Base-by-base conservation (phyloP, 2,113 vertebrate genomes). In the Panthera uncia region DNA sequence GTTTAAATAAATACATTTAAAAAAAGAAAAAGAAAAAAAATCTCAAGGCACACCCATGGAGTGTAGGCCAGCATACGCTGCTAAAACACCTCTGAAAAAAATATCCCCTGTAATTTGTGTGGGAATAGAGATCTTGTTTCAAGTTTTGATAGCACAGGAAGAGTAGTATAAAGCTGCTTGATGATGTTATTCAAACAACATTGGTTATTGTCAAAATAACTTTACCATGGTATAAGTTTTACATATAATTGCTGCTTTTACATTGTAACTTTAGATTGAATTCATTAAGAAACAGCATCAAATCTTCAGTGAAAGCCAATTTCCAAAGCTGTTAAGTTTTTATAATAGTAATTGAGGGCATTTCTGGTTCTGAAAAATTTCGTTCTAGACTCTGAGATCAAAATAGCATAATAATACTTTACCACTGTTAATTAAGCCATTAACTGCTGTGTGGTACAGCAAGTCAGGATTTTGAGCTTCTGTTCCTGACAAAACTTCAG, bases 251-350 rank as follows among this genome's bases (percentile, higher is more conserved):
- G 14, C 71, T 90, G 38, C 52, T 91, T 90, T 90, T 85, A 52
- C 31, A 27, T 91, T 79, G 63, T 94, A 85, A 61, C 73, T 96
- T 80, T 96, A 73, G 57, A 36, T 57, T 74, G 29, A 87, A 80
- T 91, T 94, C n/a, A 74, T 87, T 87, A 87, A 91, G 55, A 90
- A 80, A 86, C 38, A 71, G 3, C 61, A 68, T 38, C 27, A 89
- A 61, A 73, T 65, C 29, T 94, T 18, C 19, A 91, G 71, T 38
- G 57, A 55, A 94, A 76, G 5, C 82, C 76, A 57, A 85, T 66
- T 93, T 93, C 36, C 36, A 89, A 78, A 69, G 33, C 38, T 31
- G 0, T 73, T 86, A 33, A 57, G 45, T 87, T 25, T 80, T 96
- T 92, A 93, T 68, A 50, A 55, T 81, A 91, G 45, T 41, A 4